phyloP scores from a whole-genome alignment of 2,888 invertebrate genomes.

The Horisme vitalbata region DNA sequence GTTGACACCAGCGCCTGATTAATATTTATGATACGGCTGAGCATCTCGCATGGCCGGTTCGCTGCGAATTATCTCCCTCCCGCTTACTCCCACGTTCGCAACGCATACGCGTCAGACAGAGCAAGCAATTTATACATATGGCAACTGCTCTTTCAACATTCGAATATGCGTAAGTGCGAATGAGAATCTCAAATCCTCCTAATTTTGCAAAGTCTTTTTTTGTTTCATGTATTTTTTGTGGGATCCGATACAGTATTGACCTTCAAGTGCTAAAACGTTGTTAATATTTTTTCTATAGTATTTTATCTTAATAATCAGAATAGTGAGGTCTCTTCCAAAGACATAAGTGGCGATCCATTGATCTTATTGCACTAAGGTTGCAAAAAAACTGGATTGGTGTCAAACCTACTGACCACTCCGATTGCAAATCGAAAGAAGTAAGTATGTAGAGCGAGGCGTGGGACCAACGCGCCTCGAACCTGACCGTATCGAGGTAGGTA shows the following conservation, averaged over 20 bases:
- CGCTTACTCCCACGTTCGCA: slow-evolving; percentile 54
- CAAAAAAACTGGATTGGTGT: slow-evolving; percentile 38
- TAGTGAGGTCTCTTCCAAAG: neutral
- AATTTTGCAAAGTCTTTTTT: slow-evolving; percentile 63
- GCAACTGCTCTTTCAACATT: slow-evolving; percentile 68
- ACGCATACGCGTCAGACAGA: slow-evolving; percentile 47
- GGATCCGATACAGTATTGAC: slow-evolving; percentile 40
- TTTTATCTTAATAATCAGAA: slow-evolving; percentile 16
- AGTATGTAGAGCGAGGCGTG: slow-evolving; percentile 72
- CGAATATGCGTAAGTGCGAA: slow-evolving; percentile 75
- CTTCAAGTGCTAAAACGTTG: slow-evolving; percentile 38
- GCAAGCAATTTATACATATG: slow-evolving; percentile 56
- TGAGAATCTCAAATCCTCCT: slow-evolving; percentile 76
- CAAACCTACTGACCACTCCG: slow-evolving; percentile 49
- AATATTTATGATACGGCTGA: slow-evolving; percentile 83
- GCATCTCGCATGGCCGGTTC: slow-evolving; percentile 82
- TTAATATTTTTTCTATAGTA: slow-evolving; percentile 36
- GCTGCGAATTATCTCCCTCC: slow-evolving; percentile 73
- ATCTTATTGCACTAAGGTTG: slow-evolving; percentile 18
- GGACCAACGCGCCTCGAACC: slow-evolving; percentile 69
- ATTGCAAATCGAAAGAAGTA: slow-evolving; percentile 54
- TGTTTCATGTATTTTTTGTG: slow-evolving; percentile 47
- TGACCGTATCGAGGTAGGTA: slow-evolving; percentile 78
- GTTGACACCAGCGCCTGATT: slow-evolving; percentile 83
- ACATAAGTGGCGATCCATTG: slow-evolving; percentile 6